A percentile compares a stretch with the other conserved stretches of the same genome.
Evolutionary conservation across 2,113 vertebrate species (phyloP).

Genomic region (Glaucidium brasilianum): DNA sequence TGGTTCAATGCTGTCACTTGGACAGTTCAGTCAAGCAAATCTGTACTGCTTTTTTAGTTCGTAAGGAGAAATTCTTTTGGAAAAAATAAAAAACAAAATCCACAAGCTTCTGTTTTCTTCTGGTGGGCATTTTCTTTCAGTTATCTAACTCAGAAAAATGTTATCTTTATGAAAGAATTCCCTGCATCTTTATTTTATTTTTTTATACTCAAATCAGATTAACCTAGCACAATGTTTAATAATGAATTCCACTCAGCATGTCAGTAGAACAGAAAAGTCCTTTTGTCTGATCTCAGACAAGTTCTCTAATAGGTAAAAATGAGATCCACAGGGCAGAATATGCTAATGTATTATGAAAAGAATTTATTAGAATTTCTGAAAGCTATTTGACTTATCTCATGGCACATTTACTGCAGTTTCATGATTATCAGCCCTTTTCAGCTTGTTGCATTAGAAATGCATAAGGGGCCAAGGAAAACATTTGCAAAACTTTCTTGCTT

Average conservation of each 20-base stretch:
- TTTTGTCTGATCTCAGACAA: conserved; percentile 56
- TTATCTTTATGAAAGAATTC: background rate
- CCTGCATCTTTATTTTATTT: background rate
- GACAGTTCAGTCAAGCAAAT: background rate
- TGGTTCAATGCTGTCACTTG: background rate
- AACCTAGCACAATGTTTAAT: conserved; percentile 10
- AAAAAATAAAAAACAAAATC: background rate
- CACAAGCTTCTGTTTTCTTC: background rate
- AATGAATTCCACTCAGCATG: conserved; percentile 42
- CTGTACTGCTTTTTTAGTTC: background rate
- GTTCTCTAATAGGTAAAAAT: conserved; percentile 64
- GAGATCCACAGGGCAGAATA: conserved; percentile 40
- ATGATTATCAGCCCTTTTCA: conserved; percentile 24
- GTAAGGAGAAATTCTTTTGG: background rate
- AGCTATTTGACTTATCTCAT: conserved; percentile 23
- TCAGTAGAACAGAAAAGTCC: background rate
- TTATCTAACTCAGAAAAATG: background rate
- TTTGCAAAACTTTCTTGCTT: background rate
- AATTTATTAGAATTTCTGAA: conserved; percentile 45
- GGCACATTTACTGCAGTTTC: conserved; percentile 10
- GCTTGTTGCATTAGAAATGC: conserved; percentile 29
- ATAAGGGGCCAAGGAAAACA: background rate
- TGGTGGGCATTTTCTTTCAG: background rate
- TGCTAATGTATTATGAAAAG: conserved; percentile 35
- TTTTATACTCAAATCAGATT: conserved; percentile 17